Base-by-base conservation (phyloP, 1,140 invertebrate genomes). In the Brachionus rotundiformis region DNA sequence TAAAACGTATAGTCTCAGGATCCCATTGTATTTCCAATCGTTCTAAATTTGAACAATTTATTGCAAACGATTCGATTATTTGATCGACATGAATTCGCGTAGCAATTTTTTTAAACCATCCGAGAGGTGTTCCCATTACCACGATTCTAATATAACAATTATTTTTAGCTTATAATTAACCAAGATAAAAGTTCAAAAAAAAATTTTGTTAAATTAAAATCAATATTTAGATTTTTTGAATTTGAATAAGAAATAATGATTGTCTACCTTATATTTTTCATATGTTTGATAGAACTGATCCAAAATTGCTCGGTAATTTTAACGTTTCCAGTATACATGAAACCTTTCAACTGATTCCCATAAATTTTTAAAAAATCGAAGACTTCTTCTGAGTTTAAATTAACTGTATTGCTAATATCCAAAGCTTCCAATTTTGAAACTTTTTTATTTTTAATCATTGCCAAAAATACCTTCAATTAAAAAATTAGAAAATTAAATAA, bases 291-390 rank as follows among this genome's bases (percentile, higher is more conserved):
- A 36, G 96, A 92, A 83, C 93, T 93, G 87, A 94, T 93, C 95
- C 96, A 98, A 61, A 98, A 92, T 85, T 95, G 94, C 89, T 99
- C 97, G 0, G 95, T 96, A 83, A 99, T 93, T 86, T 98, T 96
- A 0, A 95, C 93, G 92, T 99, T 98, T 33, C 97, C 97, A 47
- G 94, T 94, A 0, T 98, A 89, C 81, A 92, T 91, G 19, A 98
- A 90, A 0, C 94, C 97, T 86, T 91, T 91, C 10, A 99, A 89
- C 87, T 96, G 94, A 82, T 91, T 90, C 0, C 96, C 97, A 87
- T 95, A 91, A 54, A 93, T 91, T 54, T 92, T 93, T 29, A 99
- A 87, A 87, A 98, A 96, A 85, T 95, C 94, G 83, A 94, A 92
- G 25, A 99, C 90, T 6, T 92, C 93, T 85, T 96, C 95, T 86